Evolutionary conservation across 1,140 invertebrate species (phyloP), one percentile per base, ranked within the genome.

Genomic region (Choristoneura fumiferana): DNA sequence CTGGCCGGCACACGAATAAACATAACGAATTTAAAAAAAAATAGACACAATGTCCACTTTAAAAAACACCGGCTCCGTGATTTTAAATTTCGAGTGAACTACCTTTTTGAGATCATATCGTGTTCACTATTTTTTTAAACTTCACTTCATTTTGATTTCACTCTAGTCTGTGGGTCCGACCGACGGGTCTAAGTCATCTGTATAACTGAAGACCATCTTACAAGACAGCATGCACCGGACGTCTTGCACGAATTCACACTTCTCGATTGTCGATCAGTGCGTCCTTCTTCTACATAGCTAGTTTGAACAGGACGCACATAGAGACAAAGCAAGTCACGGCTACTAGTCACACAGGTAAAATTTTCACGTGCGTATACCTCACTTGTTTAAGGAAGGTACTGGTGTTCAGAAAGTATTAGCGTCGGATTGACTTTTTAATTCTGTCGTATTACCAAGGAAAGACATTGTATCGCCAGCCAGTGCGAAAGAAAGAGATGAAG

Each of bases 131-230:
- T 66, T 70, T 73, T 73, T 79, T 76, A 67, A 71, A 64, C 54
- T 69, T 73, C 80, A 83, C 80, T 78, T 63, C 73, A 81, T 84
- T 79, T 64, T 82, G n/a, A n/a, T n/a, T n/a, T n/a, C n/a, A n/a
- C 43, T 15, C n/a, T 29, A 6, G 43, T 49, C 29, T 49, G 6
- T 49, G 43, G n/a, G 15, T 15, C 22, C 43, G 18, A 76, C 72
- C 57, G 57, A 55, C 74, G 62, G 43, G 58, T 66, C 72, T 61
- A 64, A 75, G 70, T 65, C 73, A 73, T 73, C 74, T 69, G 67
- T 75, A 73, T 70, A 62, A 85, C 82, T 83, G 71, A 76, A 71
- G 71, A 76, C 69, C 60, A 65, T 73, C 63, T 64, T 70, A 62
- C 67, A 59, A 78, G 78, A 70, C 76, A 73, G 71, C 67, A 71